These are phyloP conservation scores for Euplexia lucipara DNA, from an alignment of 2,888 invertebrate species.

Conservation along the genomic window DNA sequence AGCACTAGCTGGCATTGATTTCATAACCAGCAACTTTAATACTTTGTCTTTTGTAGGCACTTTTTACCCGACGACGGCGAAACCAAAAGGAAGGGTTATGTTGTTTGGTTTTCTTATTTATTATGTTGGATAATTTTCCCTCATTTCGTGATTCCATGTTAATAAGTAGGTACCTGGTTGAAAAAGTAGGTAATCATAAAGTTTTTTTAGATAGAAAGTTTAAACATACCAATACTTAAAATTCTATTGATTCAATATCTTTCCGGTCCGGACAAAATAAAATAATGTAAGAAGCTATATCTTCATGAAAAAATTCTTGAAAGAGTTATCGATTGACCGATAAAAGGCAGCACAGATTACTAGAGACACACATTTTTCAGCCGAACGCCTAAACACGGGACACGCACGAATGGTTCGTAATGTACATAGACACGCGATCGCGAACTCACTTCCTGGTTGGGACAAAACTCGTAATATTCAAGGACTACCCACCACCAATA, in stretches of 20 bases:
- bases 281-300: too few relatives aligned
- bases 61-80: too few relatives aligned
- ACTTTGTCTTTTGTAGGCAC: background rate
- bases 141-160: background rate
- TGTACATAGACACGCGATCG: conserved; percentile 79
- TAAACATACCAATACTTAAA: too few relatives aligned
- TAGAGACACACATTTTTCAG: conserved; percentile 76
- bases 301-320: too few relatives aligned
- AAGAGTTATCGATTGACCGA: conserved; percentile 75
- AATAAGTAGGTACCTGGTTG: background rate
- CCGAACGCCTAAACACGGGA: conserved; percentile 71
- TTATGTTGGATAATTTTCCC: background rate
- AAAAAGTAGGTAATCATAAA: too few relatives aligned
- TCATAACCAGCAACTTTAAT: background rate
- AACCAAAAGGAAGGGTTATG: too few relatives aligned
- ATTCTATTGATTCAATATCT: too few relatives aligned
- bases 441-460: conserved; percentile 81
- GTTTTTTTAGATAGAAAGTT: too few relatives aligned
- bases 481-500: conserved; percentile 78
- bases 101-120: background rate
- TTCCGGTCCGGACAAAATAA: too few relatives aligned
- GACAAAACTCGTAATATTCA: conserved; percentile 77
- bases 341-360: conserved; percentile 73
- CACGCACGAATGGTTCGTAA: conserved; percentile 79
- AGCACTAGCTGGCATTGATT: conserved; percentile 15